These are phyloP conservation scores for Phrynocephalus forsythii DNA, from an alignment of 2,797 vertebrate genomes.

Conservation along the genomic window DNA sequence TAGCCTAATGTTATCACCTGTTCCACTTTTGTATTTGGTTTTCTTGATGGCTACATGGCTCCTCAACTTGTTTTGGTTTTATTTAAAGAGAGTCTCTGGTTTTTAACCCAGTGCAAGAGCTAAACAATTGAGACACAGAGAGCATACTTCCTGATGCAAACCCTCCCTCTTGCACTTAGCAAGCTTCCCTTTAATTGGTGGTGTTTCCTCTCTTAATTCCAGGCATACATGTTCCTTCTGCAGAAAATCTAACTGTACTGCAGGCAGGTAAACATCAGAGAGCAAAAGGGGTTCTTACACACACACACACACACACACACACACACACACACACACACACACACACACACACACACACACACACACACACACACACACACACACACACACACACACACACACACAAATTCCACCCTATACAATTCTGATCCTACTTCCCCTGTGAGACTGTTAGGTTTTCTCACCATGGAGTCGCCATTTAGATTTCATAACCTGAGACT, in stretches of 20 bases:
- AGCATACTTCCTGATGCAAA: background rate
- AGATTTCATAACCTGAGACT: background rate
- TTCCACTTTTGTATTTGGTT: too few relatives aligned
- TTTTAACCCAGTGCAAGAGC: too few relatives aligned
- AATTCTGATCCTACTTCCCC: conserved; percentile 11
- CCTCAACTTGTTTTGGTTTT: too few relatives aligned
- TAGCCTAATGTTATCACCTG: too few relatives aligned
- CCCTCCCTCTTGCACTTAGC: background rate
- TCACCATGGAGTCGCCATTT: background rate
- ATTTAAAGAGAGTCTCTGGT: too few relatives aligned
- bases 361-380: too few relatives aligned
- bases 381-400: too few relatives aligned
- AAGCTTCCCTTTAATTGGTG: background rate
- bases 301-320: too few relatives aligned
- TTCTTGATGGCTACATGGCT: too few relatives aligned
- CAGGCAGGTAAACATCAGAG: background rate
- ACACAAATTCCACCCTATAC: background rate
- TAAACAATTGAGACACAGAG: too few relatives aligned
- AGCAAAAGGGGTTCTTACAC: background rate
- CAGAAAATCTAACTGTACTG: background rate
- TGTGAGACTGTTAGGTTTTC: background rate
- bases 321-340: too few relatives aligned
- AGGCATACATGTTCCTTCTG: background rate
- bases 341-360: too few relatives aligned
- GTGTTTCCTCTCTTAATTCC: background rate